Conservation (phyloP, 2,113 vertebrate species). For the Urocynchramus pylzowi region DNA sequence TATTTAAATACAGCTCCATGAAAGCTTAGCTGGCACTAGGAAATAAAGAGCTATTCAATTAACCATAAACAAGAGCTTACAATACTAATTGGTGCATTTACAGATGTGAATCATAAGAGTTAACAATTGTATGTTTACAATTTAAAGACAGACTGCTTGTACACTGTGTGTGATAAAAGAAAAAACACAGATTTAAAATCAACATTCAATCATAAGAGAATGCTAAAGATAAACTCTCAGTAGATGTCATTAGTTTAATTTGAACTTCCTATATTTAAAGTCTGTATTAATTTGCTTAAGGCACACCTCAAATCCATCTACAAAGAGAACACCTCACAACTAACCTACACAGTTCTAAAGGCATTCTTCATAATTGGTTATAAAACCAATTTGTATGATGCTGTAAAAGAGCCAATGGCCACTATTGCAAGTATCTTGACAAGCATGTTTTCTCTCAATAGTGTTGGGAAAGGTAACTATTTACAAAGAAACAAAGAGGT, state of each 20-base stretch:
- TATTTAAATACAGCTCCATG: neutral
- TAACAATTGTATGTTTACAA: neutral
- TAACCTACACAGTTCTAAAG: neutral
- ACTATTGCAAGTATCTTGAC: neutral
- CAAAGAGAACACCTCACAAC: neutral
- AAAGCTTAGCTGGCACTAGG: neutral
- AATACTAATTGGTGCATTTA: neutral
- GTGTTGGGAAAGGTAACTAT: neutral
- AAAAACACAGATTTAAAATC: neutral
- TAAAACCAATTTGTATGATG: fast-evolving
- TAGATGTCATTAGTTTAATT: neutral
- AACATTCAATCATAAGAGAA: neutral
- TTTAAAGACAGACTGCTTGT: neutral
- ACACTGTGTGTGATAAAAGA: neutral
- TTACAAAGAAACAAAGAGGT: neutral
- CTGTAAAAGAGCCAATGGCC: neutral
- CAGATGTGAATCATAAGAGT: neutral
- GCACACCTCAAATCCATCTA: neutral
- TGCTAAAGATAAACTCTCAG: neutral
- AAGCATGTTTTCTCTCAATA: neutral
- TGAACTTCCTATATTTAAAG: neutral
- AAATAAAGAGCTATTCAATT: neutral
- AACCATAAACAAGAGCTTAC: neutral
- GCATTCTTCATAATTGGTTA: neutral
- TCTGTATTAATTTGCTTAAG: neutral